Base-by-base conservation (phyloP, 1,140 invertebrate genomes). In the Eulimnadia texana region DNA sequence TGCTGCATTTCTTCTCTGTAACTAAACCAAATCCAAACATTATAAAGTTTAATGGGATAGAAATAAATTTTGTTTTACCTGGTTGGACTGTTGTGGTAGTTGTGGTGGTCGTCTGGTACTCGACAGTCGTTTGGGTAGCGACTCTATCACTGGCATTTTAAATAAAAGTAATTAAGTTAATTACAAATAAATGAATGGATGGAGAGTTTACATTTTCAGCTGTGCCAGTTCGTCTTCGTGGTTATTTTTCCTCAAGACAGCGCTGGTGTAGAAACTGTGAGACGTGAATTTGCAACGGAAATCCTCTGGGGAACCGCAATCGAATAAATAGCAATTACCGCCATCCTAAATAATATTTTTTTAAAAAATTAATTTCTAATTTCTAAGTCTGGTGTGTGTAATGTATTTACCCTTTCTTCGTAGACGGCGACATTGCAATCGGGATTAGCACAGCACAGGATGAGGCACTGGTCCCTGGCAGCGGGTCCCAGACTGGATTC, bases 211-310 rank as follows among this genome's bases (percentile, higher is more conserved):
- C 28, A 23, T 33, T 58, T 84, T 81, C 25, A 88, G 74, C 67
- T 80, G 85, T 62, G 81, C 83, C 10, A 92, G 76, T 68, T 92
- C 88, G 66, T 83, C 80, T 67, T 91, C 88, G 68, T 90, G 88
- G 68, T 86, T 84, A 23, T 79, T 82, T 49, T 53, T 51, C 49
- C 64, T 51, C 51, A 92, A 73, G 50, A 92, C 81, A 27, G 86
- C 88, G 70, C 88, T 92, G n/a, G 85, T 90, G 72, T 93, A 95
- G 72, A 89, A 88, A 10, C 80, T 79, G 72, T 95, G 90, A 49
- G 80, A 78, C 1, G 89, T 92, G 68, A 95, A 95, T 77, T 91
- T 90, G 75, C 91, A 95, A 67, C 88, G 86, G 72, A 93, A 93
- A 70, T 92, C 85, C 68, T 88, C 84, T 0, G 85, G 81, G 22